These are phyloP conservation scores for Nasonia vitripennis DNA, from an alignment of 1,140 invertebrate species.

Conservation along the genomic window DNA sequence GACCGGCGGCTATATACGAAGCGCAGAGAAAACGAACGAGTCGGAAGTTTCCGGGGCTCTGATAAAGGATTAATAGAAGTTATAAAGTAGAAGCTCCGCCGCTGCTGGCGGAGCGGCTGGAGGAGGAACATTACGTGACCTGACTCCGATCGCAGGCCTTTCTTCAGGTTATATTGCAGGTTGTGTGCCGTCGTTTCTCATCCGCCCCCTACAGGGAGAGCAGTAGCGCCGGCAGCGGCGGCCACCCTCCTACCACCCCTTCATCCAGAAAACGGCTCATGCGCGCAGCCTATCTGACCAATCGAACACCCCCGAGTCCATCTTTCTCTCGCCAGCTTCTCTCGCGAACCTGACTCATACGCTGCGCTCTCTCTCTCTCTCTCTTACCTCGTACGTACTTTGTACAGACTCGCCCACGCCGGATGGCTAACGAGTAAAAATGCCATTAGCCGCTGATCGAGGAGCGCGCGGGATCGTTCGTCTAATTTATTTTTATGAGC, in stretches of 20 bases:
- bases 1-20: not conserved
- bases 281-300: slow-evolving; percentile 69
- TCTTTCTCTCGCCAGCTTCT: slow-evolving; percentile 54
- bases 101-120: slow-evolving; percentile 43
- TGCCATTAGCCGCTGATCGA: slow-evolving; percentile 36
- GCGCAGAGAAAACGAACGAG: slow-evolving; percentile 45
- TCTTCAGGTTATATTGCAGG: slow-evolving; percentile 72
- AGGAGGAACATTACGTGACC: slow-evolving; percentile 71
- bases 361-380: slow-evolving; percentile 45
- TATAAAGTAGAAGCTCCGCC: slow-evolving; percentile 71
- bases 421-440: slow-evolving; percentile 49
- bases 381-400: slow-evolving; percentile 36
- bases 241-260: not conserved
- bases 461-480: not conserved
- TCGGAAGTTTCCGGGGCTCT: slow-evolving; percentile 64
- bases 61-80: slow-evolving; percentile 74
- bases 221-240: not conserved
- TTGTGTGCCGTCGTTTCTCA: slow-evolving; percentile 68
- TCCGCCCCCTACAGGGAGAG: slow-evolving; percentile 57
- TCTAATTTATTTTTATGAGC: not conserved
- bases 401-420: not conserved
- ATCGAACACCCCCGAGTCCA: slow-evolving; percentile 69
- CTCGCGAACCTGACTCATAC: slow-evolving; percentile 50
- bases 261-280: slow-evolving; percentile 63
- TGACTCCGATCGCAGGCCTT: slow-evolving; percentile 70